phyloP scores from a whole-genome alignment of 1,140 invertebrate genomes.

The Caenorhabditis briggsae region DNA sequence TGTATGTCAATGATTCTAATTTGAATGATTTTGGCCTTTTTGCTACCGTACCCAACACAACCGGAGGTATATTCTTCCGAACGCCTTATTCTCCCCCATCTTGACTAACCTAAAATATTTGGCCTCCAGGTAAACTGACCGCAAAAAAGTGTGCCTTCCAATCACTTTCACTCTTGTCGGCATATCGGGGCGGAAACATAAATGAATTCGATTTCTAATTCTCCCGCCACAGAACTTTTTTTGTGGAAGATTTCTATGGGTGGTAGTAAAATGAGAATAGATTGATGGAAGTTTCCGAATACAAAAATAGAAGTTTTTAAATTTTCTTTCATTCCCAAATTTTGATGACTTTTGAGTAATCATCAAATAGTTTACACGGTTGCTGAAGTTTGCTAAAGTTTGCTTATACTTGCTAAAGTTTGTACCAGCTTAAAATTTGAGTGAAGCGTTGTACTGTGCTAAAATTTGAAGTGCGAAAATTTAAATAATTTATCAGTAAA shows the following conservation, averaged over 20 bases:
- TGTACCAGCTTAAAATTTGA: too few species aligned
- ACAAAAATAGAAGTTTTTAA: not conserved
- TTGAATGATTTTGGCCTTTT: too few species aligned
- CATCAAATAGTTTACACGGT: too few species aligned
- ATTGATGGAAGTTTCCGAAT: slow-evolving; percentile 31
- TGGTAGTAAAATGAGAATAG: slow-evolving; percentile 45
- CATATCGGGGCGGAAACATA: slow-evolving; percentile 37
- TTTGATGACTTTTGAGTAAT: too few species aligned
- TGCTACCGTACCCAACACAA: too few species aligned
- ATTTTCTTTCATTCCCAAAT: not conserved
- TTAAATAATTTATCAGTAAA: too few species aligned
- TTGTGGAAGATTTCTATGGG: slow-evolving; percentile 16
- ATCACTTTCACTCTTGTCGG: slow-evolving; percentile 46
- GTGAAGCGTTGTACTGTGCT: too few species aligned
- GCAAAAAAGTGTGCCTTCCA: slow-evolving; percentile 11
- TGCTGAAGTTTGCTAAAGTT: too few species aligned
- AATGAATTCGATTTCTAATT: slow-evolving; percentile 11
- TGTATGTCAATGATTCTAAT: too few species aligned
- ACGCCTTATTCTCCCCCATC: not conserved
- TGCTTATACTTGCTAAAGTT: too few species aligned
- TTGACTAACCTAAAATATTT: not conserved
- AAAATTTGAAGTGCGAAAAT: too few species aligned
- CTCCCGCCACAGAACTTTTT: slow-evolving; percentile 45
- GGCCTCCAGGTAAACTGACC: slow-evolving; percentile 27
- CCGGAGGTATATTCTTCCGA: too few species aligned